These are phyloP conservation scores for Sipha flava DNA, from an alignment of 1,140 invertebrate species.

Conservation along the genomic window DNA sequence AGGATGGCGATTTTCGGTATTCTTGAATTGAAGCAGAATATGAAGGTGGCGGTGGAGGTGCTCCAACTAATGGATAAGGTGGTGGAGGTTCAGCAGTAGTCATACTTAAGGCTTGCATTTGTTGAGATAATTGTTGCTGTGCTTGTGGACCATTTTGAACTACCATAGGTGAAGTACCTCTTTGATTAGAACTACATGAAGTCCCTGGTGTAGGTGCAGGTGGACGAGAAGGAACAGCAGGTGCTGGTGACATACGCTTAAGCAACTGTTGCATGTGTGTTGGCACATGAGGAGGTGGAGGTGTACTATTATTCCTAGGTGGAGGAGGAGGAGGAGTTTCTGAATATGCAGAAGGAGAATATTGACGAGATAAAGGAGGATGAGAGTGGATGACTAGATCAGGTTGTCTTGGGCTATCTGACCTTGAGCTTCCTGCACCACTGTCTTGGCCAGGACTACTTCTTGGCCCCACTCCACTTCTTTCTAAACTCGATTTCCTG, in stretches of 20 bases:
- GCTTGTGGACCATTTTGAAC: conserved; percentile 71
- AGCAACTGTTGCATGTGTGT: conserved; percentile 70
- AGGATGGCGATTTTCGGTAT: conserved; percentile 66
- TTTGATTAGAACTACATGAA: conserved; percentile 46
- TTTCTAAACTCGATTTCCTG: conserved; percentile 76
- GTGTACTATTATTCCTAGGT: conserved; percentile 50
- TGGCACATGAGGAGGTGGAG: conserved; percentile 54
- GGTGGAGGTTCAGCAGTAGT: conserved; percentile 61
- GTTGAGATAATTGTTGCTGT: conserved; percentile 75
- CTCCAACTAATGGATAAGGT: conserved; percentile 57
- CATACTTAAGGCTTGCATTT: conserved; percentile 75
- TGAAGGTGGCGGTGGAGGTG: conserved; percentile 54
- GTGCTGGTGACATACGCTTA: conserved; percentile 74
- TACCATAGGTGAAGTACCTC: conserved; percentile 61
- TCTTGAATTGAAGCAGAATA: conserved; percentile 77
- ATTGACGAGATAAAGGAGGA: conserved; percentile 51
- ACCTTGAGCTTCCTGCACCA: conserved; percentile 75
- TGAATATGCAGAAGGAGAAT: conserved; percentile 55
- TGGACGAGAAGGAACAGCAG: conserved; percentile 53
- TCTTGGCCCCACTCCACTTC: conserved; percentile 62
- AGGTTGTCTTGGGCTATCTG: conserved; percentile 71
- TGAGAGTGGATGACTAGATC: conserved; percentile 43
- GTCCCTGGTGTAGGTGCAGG: conserved; percentile 49
- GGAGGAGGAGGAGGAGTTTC: conserved; percentile 45
- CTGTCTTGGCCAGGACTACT: conserved; percentile 79